Base-by-base conservation (phyloP, 1,140 invertebrate species). In the Drosophila ficusphila region DNA sequence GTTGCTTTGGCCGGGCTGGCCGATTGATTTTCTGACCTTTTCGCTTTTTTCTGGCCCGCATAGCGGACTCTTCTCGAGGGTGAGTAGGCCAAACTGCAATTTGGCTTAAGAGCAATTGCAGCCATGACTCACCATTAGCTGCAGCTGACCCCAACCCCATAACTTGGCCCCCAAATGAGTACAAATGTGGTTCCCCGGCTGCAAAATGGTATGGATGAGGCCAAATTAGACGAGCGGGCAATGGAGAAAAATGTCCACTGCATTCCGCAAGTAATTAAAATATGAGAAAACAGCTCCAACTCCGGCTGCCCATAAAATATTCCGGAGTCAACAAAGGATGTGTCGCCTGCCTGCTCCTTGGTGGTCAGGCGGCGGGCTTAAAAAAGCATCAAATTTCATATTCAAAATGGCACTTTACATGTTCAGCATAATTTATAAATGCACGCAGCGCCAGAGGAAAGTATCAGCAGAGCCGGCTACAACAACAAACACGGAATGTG, bases 21-120 rank as follows among this genome's bases (percentile, higher is more conserved):
- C 90, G 90, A 91, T 91, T 91, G 90, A 91, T 91, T 91, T 91
- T 91, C 90, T 91, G 90, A 91, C 90, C 90, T 91, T 91, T 91
- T 52, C 69, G 27, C 18, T 70, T 75, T 60, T 54, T 51, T 16
- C 2, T 7, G 14, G 11, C 5, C 29, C 29, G 29, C 29, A n/a
- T n/a, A 31, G 29, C 8, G 29, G 14, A 2, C 4, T 56, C 19
- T 47, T 23, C 23, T 16, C 21, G 12, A 23, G 34, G 29, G 12
- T 23, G 56, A 61, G 39, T 79, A 57, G 76, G 81, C 81, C 56
- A 39, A 52, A 73, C 41, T 69, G 69, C 71, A 73, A 67, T 33
- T 38, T 60, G 52, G 67, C 39, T 46, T 21, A 56, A 19, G 21
- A 31, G 31, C 38, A 53, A 58, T 39, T 56, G 62, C 70, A 57